These are phyloP conservation scores for Barbus barbus DNA, from an alignment of 2,113 vertebrate species.

Conservation along the genomic window DNA sequence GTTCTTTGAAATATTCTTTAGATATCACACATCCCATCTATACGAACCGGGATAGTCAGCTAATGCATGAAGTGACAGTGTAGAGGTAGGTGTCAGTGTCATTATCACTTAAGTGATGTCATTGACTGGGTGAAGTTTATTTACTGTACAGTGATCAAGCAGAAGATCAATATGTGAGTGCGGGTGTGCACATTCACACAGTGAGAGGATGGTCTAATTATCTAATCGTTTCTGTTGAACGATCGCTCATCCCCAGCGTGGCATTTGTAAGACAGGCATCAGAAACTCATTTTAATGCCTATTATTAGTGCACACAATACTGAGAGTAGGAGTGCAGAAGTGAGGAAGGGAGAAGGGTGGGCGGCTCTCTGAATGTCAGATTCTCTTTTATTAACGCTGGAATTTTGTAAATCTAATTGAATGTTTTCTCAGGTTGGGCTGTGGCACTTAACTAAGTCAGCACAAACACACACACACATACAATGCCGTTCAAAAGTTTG, in stretches of 20 bases:
- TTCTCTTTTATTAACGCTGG: slow-evolving; percentile 24
- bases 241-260: slow-evolving; percentile 27
- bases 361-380: slow-evolving; percentile 33
- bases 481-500: too few species aligned
- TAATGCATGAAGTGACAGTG: not conserved
- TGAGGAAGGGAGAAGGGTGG: not conserved
- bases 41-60: not conserved
- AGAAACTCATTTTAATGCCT: slow-evolving; percentile 41
- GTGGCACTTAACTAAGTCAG: not conserved
- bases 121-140: not conserved
- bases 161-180: slow-evolving; percentile 21
- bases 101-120: not conserved
- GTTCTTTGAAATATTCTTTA: not conserved
- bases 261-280: slow-evolving; percentile 36
- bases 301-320: slow-evolving; percentile 37
- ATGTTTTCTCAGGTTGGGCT: not conserved
- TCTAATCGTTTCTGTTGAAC: slow-evolving; percentile 42
- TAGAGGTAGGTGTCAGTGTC: not conserved
- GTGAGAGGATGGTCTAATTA: slow-evolving; percentile 9
- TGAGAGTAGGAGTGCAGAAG: not conserved
- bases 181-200: not conserved
- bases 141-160: slow-evolving; percentile 4
- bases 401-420: slow-evolving; percentile 14
- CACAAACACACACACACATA: not conserved
- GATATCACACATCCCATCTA: not conserved